Conservation (phyloP, 2,797 vertebrate species). For the Channallabes apus region DNA sequence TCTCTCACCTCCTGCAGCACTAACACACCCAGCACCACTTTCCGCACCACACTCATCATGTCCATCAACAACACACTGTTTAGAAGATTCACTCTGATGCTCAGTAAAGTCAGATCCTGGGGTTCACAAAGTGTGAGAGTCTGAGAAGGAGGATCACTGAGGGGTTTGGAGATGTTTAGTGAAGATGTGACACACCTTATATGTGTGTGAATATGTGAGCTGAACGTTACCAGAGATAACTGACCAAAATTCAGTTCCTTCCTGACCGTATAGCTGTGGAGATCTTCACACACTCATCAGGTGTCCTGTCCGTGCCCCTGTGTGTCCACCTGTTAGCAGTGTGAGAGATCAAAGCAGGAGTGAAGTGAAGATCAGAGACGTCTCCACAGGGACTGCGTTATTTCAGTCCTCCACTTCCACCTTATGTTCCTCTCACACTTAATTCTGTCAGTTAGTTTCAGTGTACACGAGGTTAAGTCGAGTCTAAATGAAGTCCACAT, state of each 20-base stretch:
- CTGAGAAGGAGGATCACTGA: background rate
- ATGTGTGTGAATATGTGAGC: background rate
- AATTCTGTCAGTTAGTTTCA: constrained; percentile 36
- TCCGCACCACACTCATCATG: background rate
- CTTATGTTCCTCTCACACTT: constrained; percentile 33
- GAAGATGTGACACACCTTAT: background rate
- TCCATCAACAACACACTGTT: background rate
- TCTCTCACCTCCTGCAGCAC: no score
- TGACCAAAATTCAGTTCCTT: background rate
- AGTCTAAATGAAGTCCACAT: constrained; percentile 43
- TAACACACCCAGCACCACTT: no score
- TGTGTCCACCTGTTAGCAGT: background rate
- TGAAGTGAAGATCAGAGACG: background rate
- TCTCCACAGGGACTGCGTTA: constrained; percentile 26
- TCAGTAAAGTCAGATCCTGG: background rate
- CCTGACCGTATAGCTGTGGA: no score
- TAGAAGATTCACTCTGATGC: background rate
- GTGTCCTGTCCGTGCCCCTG: background rate
- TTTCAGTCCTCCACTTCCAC: constrained; percentile 18
- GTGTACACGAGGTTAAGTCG: constrained; percentile 38
- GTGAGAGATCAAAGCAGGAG: background rate
- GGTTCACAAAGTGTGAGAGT: background rate
- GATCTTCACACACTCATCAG: background rate
- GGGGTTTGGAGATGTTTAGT: background rate
- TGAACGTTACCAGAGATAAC: background rate